Conservation (phyloP, 1,140 invertebrate genomes). For the Eulimnadia texana region DNA sequence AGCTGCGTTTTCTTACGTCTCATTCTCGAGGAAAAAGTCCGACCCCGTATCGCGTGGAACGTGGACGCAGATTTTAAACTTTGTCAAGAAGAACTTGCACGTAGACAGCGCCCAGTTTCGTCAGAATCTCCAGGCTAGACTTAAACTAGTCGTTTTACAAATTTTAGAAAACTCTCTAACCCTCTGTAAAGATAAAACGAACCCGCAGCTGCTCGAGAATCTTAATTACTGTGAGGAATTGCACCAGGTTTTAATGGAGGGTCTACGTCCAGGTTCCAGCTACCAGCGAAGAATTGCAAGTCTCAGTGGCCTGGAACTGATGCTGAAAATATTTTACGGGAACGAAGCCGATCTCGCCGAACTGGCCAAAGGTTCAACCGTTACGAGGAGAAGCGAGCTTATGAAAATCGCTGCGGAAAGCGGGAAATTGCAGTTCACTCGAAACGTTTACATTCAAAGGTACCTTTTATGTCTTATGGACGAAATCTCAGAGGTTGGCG, state of each 20-base stretch:
- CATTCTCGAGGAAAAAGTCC: conserved; percentile 13
- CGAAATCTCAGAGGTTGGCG: conserved; percentile 33
- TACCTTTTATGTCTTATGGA: conserved; percentile 29
- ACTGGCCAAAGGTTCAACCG: conserved; percentile 8
- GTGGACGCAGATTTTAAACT: not conserved
- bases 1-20: conserved; percentile 4
- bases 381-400: not conserved
- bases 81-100: conserved; percentile 10
- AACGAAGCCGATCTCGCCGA: not conserved
- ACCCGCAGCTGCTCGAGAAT: not conserved
- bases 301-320: not conserved
- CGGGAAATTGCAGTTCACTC: conserved; percentile 1
- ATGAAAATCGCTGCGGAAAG: not conserved
- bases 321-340: not conserved
- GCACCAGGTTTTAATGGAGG: conserved; percentile 1
- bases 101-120: conserved; percentile 12
- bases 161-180: conserved; percentile 10
- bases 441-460: not conserved
- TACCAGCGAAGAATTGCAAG: conserved; percentile 9
- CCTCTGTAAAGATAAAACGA: not conserved
- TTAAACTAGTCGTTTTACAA: conserved; percentile 6
- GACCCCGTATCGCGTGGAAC: not conserved
- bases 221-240: conserved; percentile 3
- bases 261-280: conserved; percentile 2
- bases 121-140: conserved; percentile 5